A percentile compares a stretch with the other conserved stretches of the same genome.
These are phyloP conservation scores for Meteorus colon DNA, from an alignment of 2,888 invertebrate genomes.

Conservation along the genomic window DNA sequence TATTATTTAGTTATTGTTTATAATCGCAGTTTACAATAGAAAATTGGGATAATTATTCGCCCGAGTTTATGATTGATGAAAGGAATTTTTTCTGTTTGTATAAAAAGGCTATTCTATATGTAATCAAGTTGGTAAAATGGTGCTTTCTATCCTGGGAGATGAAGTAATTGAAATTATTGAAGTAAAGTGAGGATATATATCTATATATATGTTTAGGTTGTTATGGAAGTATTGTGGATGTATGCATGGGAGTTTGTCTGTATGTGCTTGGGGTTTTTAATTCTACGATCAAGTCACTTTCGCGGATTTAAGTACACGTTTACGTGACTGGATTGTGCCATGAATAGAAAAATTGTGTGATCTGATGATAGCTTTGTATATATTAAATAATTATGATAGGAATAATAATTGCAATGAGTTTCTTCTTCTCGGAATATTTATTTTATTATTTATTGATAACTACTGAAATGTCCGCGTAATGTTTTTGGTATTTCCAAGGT, in stretches of 20 bases:
- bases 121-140: neutral
- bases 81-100: neutral
- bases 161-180: neutral
- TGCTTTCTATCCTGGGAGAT: neutral
- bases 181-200: neutral
- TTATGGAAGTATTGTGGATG: neutral
- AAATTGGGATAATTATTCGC: neutral
- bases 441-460: neutral
- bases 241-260: neutral
- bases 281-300: constrained; percentile 19
- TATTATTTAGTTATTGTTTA: neutral
- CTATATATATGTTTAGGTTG: neutral
- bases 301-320: constrained; percentile 5
- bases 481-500: no score
- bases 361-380: neutral
- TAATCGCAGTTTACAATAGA: neutral
- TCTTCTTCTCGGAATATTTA: neutral
- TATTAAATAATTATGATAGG: neutral
- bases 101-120: neutral
- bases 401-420: no score
- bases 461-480: no score
- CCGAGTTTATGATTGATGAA: neutral
- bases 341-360: constrained; percentile 6
- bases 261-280: constrained; percentile 1
- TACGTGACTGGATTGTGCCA: constrained; percentile 33